Evolutionary conservation across 30 jellyfish, hydroid and myxozoan species (phyloP).

Genomic region (Phacellophora camtschatica): DNA sequence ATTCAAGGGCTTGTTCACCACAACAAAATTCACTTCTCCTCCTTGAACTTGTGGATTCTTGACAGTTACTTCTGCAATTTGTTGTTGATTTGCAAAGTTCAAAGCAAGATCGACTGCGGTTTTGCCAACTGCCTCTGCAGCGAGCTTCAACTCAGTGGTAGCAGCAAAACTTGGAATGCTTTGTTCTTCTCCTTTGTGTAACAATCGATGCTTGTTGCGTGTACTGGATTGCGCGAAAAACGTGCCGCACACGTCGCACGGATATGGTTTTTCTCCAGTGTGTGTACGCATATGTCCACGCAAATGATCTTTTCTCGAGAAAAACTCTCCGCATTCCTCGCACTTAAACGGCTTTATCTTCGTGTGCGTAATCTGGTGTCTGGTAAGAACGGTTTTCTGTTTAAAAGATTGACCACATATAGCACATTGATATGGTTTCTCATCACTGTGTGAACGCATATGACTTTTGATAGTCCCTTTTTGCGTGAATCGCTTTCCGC

Average conservation of each 20-base stretch:
- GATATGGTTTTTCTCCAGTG: background rate
- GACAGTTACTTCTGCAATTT: too few relatives aligned
- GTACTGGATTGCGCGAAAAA: background rate
- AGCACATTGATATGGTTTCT: slow-evolving; percentile 6
- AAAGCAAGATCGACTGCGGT: too few relatives aligned
- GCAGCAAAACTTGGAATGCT: background rate
- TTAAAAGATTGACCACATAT: slow-evolving; percentile 21
- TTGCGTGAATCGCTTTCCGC: background rate
- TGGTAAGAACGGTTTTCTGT: background rate
- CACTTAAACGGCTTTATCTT: background rate
- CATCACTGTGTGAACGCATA: background rate
- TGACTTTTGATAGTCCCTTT: slow-evolving; percentile 7
- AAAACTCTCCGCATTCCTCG: background rate
- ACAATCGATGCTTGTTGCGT: background rate
- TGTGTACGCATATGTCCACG: background rate
- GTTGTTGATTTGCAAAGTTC: too few relatives aligned
- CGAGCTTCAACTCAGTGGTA: background rate
- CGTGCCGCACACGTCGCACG: background rate
- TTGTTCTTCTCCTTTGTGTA: background rate
- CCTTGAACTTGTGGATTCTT: too few relatives aligned
- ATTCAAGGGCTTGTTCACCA: too few relatives aligned
- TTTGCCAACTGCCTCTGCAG: too few relatives aligned
- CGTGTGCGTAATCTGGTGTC: background rate
- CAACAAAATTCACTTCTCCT: too few relatives aligned
- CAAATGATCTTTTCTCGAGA: background rate